Base-by-base conservation (phyloP, 2,113 vertebrate species). In the Gymnorhina tibicen region DNA sequence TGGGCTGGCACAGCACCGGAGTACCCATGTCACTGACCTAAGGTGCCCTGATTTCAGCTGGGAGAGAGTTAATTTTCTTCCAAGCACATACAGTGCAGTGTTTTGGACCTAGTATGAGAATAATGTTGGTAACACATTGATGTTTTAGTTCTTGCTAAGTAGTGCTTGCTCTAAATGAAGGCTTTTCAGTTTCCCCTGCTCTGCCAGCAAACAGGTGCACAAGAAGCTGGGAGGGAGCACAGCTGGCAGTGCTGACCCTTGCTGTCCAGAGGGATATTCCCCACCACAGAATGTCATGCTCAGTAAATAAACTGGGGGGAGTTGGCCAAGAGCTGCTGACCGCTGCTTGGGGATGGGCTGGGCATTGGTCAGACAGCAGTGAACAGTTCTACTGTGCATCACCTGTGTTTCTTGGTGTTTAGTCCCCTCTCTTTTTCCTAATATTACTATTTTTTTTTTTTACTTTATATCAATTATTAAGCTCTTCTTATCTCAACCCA, bases 291-390 rank as follows among this genome's bases (percentile, higher is more conserved):
- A 20, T 3, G 8, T 12, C 33, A 2, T 15, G 47, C 19, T 60
- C 53, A 10, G 20, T 21, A 26, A 46, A 82, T 46, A 30, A 60
- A 60, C 16, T 7, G 33, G n/a, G 33, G 16, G 16, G 13, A 81
- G 33, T 1, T 59, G 53, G 44, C 60, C 62, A 37, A 33, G 78
- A 75, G 53, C 53, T 73, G 70, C 52, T 30, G 63, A 7, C 26
- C 3, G 0, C 53, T 60, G 46, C 62, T 18, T 74, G 55, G 33
- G 23, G 28, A 30, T n/a, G 53, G 39, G 28, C 9, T 68, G 60
- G 24, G 28, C 24, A 35, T 76, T 2, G 0, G 13, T 53, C 20
- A 18, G 9, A 9, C 1, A 8, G 16, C 13, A 16, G 7, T 26
- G 42, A 80, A 17, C 30, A 49, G 7, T 32, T 64, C 16, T 32